Conservation (phyloP, 2,797 vertebrate genomes). For the Euthynnus affinis region DNA sequence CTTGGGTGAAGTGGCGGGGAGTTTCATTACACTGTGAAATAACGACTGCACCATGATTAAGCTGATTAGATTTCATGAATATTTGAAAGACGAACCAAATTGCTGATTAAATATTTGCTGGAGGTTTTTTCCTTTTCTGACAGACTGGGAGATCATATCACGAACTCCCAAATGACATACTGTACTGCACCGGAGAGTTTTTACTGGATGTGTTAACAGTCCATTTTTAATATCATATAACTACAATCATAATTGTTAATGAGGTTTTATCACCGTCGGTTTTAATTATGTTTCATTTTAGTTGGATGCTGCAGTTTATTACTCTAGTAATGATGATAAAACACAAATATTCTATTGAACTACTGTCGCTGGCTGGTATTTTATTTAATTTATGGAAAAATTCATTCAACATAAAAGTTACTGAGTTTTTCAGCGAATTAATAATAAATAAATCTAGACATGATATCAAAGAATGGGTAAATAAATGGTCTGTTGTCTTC, state of each 20-base stretch:
- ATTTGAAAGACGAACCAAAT: conserved; percentile 68
- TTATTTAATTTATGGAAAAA: neutral
- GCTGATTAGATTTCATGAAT: conserved; percentile 75
- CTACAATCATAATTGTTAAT: conserved; percentile 35
- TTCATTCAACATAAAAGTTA: no score
- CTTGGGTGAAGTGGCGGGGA: conserved; percentile 45
- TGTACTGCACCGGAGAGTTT: conserved; percentile 24
- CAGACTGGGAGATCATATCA: conserved; percentile 63
- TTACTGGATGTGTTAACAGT: neutral
- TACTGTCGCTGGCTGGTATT: neutral
- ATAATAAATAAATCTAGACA: no score
- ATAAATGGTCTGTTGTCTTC: neutral
- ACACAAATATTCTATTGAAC: neutral
- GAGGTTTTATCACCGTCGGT: neutral
- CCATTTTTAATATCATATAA: neutral
- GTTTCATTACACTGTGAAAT: conserved; percentile 66
- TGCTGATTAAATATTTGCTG: conserved; percentile 73
- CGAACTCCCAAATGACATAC: conserved; percentile 43
- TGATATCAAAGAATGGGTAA: no score
- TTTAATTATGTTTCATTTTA: conserved; percentile 32
- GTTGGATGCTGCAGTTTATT: neutral
- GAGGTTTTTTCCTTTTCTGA: conserved; percentile 60
- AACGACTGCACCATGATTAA: conserved; percentile 63
- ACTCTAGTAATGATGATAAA: neutral
- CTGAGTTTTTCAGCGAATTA: no score